Evolutionary conservation across 2,113 vertebrate genomes (phyloP).

Genomic region (Fukomys damarensis): DNA sequence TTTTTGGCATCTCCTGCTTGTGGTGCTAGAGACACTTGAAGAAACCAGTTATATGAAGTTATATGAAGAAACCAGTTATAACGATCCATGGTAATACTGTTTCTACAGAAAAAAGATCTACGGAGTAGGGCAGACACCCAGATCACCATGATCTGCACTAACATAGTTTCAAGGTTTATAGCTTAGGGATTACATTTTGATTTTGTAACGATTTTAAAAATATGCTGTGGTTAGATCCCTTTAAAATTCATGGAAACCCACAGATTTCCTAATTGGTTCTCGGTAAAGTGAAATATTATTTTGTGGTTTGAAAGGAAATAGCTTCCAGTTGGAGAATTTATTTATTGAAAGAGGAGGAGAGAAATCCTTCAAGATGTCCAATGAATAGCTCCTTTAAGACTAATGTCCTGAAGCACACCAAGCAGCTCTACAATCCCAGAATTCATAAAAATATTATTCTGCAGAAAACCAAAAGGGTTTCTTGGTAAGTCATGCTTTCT

Average conservation of each 20-base stretch:
- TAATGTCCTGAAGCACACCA: slow-evolving; percentile 56
- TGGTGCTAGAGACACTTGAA: neutral
- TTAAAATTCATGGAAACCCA: slow-evolving; percentile 75
- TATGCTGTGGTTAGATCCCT: slow-evolving; percentile 70
- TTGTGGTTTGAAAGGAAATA: slow-evolving; percentile 83
- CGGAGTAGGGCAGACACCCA: neutral
- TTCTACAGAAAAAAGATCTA: slow-evolving; percentile 55
- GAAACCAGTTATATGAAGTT: neutral
- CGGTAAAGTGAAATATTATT: slow-evolving; percentile 73
- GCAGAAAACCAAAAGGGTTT: slow-evolving; percentile 76
- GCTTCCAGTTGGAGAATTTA: slow-evolving; percentile 80
- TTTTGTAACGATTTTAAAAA: slow-evolving; percentile 68
- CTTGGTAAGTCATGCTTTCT: slow-evolving; percentile 75
- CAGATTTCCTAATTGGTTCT: slow-evolving; percentile 70
- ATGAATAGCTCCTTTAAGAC: slow-evolving; percentile 75
- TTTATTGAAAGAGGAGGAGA: slow-evolving; percentile 75
- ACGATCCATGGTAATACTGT: slow-evolving; percentile 33
- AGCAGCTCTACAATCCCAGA: slow-evolving; percentile 67
- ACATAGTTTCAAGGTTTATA: slow-evolving; percentile 62
- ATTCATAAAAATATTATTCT: slow-evolving; percentile 82
- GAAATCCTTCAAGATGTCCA: slow-evolving; percentile 78
- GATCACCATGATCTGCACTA: slow-evolving; percentile 32
- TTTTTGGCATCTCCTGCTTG: neutral
- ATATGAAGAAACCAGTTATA: neutral
- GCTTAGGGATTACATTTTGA: slow-evolving; percentile 56